These are phyloP conservation scores for Anguilla anguilla DNA, from an alignment of 2,797 vertebrate genomes.

Conservation along the genomic window DNA sequence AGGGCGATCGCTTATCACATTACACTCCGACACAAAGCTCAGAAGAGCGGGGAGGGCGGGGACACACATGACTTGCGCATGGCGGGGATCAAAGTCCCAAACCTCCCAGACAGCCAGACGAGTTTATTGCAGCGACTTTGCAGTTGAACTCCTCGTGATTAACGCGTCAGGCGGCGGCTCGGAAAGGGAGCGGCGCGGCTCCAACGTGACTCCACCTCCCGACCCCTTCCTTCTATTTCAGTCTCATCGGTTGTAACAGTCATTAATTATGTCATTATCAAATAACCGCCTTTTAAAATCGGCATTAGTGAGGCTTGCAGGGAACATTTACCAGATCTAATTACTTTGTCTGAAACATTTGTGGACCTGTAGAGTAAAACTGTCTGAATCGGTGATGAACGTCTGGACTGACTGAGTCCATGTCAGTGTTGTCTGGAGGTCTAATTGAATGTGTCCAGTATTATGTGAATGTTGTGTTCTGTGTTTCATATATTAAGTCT, in stretches of 20 bases:
- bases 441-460: slow-evolving; percentile 36
- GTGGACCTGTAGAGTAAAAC: slow-evolving; percentile 6
- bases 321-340: slow-evolving; percentile 61
- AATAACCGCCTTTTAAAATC: slow-evolving; percentile 58
- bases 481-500: slow-evolving; percentile 23
- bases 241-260: slow-evolving; percentile 51
- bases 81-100: slow-evolving; percentile 24
- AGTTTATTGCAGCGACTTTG: slow-evolving; percentile 33
- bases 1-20: not conserved
- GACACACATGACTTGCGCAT: not conserved
- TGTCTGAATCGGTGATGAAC: slow-evolving; percentile 31
- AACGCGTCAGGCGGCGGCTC: slow-evolving; percentile 32
- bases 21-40: slow-evolving; percentile 20
- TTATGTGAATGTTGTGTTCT: slow-evolving; percentile 40
- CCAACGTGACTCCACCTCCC: slow-evolving; percentile 61
- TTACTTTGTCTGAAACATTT: slow-evolving; percentile 55
- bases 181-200: slow-evolving; percentile 45
- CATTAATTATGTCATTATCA: slow-evolving; percentile 63
- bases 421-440: slow-evolving; percentile 33
- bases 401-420: slow-evolving; percentile 49
- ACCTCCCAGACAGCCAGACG: slow-evolving; percentile 38
- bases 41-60: slow-evolving; percentile 8
- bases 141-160: slow-evolving; percentile 48
- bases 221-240: slow-evolving; percentile 55
- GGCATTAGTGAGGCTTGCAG: slow-evolving; percentile 42